Percentiles rank a stretch among this genome's conserved stretches.
phyloP scores from a whole-genome alignment of 64 coral and sea anemone species.

The Trachythela sp. region DNA sequence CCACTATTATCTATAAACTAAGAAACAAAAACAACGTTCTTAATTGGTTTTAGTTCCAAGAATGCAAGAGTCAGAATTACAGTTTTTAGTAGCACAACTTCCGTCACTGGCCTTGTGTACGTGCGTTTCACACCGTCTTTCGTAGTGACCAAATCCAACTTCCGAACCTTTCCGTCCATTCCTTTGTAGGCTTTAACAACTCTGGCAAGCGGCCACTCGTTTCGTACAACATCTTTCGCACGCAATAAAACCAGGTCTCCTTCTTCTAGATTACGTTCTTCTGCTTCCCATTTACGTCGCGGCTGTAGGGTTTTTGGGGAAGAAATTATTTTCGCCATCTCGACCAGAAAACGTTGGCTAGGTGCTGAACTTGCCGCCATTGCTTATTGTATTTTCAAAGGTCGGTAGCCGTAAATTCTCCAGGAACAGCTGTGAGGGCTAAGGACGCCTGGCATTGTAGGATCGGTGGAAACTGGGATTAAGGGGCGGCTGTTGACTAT shows the following conservation, averaged over 20 bases:
- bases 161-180: not conserved
- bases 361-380: conserved; percentile 25
- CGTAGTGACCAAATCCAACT: not conserved
- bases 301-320: not conserved
- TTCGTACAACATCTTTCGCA: conserved; percentile 30
- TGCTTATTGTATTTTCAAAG: conserved; percentile 27
- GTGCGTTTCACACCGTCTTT: conserved; percentile 3
- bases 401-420: conserved; percentile 14
- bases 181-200: not conserved
- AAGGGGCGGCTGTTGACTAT: conserved; percentile 57
- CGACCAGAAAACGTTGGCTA: conserved; percentile 48
- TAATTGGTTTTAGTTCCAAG: no score
- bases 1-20: no score
- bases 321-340: conserved; percentile 54
- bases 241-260: conserved; percentile 42
- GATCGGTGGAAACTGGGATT: conserved; percentile 40
- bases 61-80: no score
- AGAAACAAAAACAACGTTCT: no score
- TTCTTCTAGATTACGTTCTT: conserved; percentile 12
- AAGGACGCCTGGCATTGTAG: conserved; percentile 34
- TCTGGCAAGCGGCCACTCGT: conserved; percentile 48
- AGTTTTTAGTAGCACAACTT: not conserved
- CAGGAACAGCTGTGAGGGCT: not conserved
- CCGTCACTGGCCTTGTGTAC: not conserved
- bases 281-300: conserved; percentile 30